phyloP scores from a whole-genome alignment of 2,113 vertebrate species.

The Hippolais icterina region DNA sequence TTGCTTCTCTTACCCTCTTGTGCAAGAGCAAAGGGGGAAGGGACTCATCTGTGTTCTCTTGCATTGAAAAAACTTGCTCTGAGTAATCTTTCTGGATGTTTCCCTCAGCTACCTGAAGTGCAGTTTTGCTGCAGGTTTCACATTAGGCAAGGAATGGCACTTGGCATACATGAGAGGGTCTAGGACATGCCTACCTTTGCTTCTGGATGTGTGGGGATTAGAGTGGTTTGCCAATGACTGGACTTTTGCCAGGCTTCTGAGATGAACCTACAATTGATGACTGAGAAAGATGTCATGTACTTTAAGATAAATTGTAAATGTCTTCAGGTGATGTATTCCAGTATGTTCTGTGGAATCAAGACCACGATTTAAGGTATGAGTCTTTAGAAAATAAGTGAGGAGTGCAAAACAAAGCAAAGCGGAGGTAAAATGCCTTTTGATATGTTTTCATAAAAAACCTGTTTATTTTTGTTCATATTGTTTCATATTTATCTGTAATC shows the following conservation, averaged over 20 bases:
- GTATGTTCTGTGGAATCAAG: not conserved
- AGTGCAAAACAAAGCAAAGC: not conserved
- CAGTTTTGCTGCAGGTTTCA: not conserved
- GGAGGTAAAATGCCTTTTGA: not conserved
- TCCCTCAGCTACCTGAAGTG: rapidly evolving
- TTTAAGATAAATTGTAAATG: not conserved
- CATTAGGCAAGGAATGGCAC: rapidly evolving
- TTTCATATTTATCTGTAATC: not conserved
- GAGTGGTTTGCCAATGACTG: not conserved
- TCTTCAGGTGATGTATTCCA: not conserved
- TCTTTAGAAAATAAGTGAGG: not conserved
- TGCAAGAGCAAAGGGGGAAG: not conserved
- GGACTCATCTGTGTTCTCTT: not conserved
- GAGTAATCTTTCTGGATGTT: not conserved
- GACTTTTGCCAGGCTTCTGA: not conserved
- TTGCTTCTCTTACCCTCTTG: not conserved
- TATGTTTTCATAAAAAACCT: not conserved
- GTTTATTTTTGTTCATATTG: not conserved
- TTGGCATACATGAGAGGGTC: not conserved
- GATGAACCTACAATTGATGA: not conserved
- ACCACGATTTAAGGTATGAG: not conserved
- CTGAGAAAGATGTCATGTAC: not conserved
- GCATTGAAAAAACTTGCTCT: not conserved
- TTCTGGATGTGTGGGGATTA: rapidly evolving
- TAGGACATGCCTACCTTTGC: not conserved